Percentiles rank a stretch among this genome's conserved stretches.
Evolutionary conservation across 2,797 vertebrate genomes (phyloP).

Genomic region (Premnoplex brunnescens): DNA sequence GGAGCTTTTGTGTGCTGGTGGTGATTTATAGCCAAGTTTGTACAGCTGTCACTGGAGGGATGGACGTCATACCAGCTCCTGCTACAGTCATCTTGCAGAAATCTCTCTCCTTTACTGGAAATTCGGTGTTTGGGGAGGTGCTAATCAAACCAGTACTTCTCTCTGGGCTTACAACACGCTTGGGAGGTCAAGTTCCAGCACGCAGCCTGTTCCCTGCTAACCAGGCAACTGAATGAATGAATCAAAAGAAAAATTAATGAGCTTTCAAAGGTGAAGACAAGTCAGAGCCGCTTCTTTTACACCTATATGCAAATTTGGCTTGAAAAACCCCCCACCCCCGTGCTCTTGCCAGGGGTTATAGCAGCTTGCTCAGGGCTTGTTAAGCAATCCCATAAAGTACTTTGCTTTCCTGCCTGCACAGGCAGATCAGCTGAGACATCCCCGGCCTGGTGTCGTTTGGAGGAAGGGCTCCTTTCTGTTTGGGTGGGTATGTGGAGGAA

Average conservation of each 20-base stretch:
- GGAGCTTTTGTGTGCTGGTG: not conserved
- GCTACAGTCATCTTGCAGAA: not conserved
- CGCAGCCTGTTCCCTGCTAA: not conserved
- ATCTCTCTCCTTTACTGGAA: constrained; percentile 31
- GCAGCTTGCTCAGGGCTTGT: not conserved
- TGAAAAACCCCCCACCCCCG: not conserved
- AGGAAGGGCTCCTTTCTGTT: not conserved
- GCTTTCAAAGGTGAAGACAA: constrained; percentile 8
- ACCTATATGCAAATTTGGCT: constrained; percentile 2
- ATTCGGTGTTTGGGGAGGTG: not conserved
- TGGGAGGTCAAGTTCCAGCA: constrained; percentile 21
- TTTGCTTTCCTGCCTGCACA: not conserved
- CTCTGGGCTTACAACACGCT: not conserved
- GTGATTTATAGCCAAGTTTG: not conserved
- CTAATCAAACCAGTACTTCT: not conserved
- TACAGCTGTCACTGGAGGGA: not conserved
- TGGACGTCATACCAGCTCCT: not conserved
- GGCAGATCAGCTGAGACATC: not conserved
- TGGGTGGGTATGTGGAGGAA: constrained; percentile 3
- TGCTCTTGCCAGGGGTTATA: not conserved
- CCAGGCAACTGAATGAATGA: constrained; percentile 17
- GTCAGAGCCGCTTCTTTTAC: constrained; percentile 31
- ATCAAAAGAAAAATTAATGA: constrained; percentile 39
- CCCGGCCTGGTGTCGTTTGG: not conserved
- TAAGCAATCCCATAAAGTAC: not conserved